These are phyloP conservation scores for Hecatera dysodea DNA, from an alignment of 2,888 invertebrate genomes.

Conservation along the genomic window DNA sequence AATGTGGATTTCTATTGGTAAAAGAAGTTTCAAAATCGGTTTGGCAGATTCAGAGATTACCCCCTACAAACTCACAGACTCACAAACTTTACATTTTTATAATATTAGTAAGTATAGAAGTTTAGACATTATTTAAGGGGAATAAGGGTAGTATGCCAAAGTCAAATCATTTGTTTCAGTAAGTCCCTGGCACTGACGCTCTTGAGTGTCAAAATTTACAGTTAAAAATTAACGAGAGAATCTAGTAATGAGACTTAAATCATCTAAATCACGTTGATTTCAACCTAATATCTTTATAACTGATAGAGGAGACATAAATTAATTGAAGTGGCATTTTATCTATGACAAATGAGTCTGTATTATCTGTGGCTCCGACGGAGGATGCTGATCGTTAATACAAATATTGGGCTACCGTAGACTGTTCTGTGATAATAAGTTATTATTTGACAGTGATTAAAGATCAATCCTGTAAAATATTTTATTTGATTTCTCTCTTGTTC, in stretches of 20 bases:
- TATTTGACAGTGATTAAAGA: constrained; percentile 51
- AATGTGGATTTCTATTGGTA: too few species aligned
- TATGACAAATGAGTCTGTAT: constrained; percentile 79
- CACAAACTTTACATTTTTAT: too few species aligned
- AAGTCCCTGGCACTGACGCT: background rate
- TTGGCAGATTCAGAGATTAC: too few species aligned
- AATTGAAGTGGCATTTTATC: constrained; percentile 76
- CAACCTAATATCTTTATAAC: constrained; percentile 53
- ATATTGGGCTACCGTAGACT: constrained; percentile 65
- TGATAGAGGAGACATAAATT: constrained; percentile 66
- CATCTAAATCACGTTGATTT: constrained; percentile 43
- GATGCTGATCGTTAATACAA: constrained; percentile 65
- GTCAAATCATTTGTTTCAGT: background rate
- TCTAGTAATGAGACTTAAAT: constrained; percentile 27
- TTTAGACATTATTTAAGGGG: too few species aligned
- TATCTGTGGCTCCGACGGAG: constrained; percentile 69
- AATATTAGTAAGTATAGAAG: too few species aligned
- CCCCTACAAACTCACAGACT: too few species aligned
- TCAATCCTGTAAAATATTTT: constrained; percentile 9
- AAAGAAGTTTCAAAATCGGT: too few species aligned
- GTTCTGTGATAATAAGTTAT: constrained; percentile 45
- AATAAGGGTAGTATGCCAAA: background rate
- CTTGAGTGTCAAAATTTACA: background rate
- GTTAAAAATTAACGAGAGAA: background rate
- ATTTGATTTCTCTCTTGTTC: background rate